Evolutionary conservation across 2,888 invertebrate species (phyloP), one percentile per base, ranked within the genome.

Genomic region (Drosophila monieri): DNA sequence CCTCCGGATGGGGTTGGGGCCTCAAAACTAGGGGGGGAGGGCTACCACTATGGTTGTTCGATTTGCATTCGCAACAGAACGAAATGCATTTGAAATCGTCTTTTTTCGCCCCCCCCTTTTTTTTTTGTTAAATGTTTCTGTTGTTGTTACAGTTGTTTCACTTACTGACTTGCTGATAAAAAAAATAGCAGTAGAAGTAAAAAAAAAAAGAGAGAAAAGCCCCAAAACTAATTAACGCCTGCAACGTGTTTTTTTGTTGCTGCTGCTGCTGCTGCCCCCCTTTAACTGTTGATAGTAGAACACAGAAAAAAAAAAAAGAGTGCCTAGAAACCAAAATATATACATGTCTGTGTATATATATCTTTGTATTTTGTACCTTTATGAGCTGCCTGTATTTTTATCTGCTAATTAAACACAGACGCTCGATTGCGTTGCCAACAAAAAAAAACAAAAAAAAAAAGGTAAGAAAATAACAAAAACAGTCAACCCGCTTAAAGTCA

Each of bases 381-480:
- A 74, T 73, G 80, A 64, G 57, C 69, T 85, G 67, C 30, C 74
- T 87, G 88, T 81, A 77, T 85, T 83, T 85, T 87, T 86, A 86
- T 86, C 86, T 85, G 88, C 83, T 86, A 88, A 88, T 88, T 88
- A 87, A 87, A 86, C 86, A 80, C 85, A 88, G 83, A 85, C 88
- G 87, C 77, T 76, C 72, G 67, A 78, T 85, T 72, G 78, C 77
- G 73, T 48, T 65, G 49, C 55, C 43, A 73, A 60, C 69, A 73
- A 59, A 59, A 77, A 57, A 10, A 60, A 32, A 61, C 47, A 53
- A 27, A 49, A 37, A 46, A 61, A 46, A 51, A 65, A 75, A 32
- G 60, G 58, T 25, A 80, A 37, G 12, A 32, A 32, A 10, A 32
- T 23, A 23, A 25, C 25, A 25, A 37, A 60, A 52, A 53, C n/a